phyloP scores from a whole-genome alignment of 2,113 vertebrate genomes.

The Notechis scutatus region DNA sequence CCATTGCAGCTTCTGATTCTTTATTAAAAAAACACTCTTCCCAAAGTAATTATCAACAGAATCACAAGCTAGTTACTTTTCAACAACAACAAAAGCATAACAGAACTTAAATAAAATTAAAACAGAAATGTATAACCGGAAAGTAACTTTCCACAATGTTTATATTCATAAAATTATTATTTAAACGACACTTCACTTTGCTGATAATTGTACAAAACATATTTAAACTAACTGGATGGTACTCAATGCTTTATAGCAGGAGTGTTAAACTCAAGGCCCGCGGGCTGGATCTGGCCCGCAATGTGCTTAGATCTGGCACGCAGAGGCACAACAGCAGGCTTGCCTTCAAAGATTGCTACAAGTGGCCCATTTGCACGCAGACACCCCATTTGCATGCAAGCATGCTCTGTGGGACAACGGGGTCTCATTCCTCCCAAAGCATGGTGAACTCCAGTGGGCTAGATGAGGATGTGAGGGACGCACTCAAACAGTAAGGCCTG shows the following conservation, averaged over 20 bases:
- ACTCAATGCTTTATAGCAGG: neutral
- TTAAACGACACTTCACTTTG: neutral
- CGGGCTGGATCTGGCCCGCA: too few species aligned
- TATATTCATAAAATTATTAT: constrained; percentile 17
- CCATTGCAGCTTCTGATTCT: neutral
- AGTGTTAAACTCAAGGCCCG: too few species aligned
- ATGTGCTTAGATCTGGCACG: too few species aligned
- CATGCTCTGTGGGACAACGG: too few species aligned
- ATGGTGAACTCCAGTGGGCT: too few species aligned
- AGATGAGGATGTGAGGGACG: too few species aligned
- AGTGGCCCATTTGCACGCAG: too few species aligned
- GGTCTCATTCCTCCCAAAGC: too few species aligned
- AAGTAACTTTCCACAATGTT: neutral
- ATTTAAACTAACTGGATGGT: neutral
- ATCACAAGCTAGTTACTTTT: constrained; percentile 31
- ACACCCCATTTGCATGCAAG: too few species aligned
- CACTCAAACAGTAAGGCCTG: too few species aligned
- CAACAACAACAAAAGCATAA: constrained; percentile 5
- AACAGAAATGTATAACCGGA: constrained; percentile 10
- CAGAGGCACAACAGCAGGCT: too few species aligned
- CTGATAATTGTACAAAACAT: neutral
- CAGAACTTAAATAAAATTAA: constrained; percentile 15
- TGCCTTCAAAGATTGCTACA: too few species aligned
- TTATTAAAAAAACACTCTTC: constrained; percentile 30
- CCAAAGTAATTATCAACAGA: constrained; percentile 42